A percentile compares a stretch with the other conserved stretches of the same genome.
Conservation (phyloP, 2,797 vertebrate species). For the Chromis chromis region DNA sequence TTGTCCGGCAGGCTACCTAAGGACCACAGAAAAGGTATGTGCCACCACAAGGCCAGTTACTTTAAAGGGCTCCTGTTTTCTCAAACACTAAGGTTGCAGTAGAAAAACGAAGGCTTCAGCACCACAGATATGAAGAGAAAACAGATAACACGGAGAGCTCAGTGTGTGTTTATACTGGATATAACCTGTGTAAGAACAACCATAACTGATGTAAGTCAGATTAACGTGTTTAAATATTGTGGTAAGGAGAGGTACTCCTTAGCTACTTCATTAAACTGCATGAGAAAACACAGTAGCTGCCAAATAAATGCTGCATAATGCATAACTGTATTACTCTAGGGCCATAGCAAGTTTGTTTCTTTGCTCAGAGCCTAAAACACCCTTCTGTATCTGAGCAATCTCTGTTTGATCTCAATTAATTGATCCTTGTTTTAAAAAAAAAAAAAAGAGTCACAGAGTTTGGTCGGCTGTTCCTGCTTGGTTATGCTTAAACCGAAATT, state of each 20-base stretch:
- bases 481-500: slow-evolving; percentile 36
- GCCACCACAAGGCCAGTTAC: slow-evolving; percentile 34
- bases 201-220: slow-evolving; percentile 38
- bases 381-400: slow-evolving; percentile 27
- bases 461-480: not conserved
- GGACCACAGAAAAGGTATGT: slow-evolving; percentile 48
- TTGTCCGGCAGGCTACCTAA: slow-evolving; percentile 41
- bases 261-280: slow-evolving; percentile 42
- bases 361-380: slow-evolving; percentile 43
- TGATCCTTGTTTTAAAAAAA: slow-evolving; percentile 57
- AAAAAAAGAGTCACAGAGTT: slow-evolving; percentile 1
- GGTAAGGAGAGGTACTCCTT: slow-evolving; percentile 2
- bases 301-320: slow-evolving; percentile 59
- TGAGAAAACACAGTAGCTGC: slow-evolving; percentile 40
- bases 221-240: slow-evolving; percentile 46
- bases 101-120: slow-evolving; percentile 42
- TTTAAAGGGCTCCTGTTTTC: slow-evolving; percentile 57
- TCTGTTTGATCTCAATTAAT: slow-evolving; percentile 58
- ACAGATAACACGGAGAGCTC: slow-evolving; percentile 36
- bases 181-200: slow-evolving; percentile 54
- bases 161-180: slow-evolving; percentile 37
- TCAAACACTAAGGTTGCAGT: slow-evolving; percentile 55
- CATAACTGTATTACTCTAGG: slow-evolving; percentile 38
- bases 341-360: slow-evolving; percentile 26
- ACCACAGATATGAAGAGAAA: slow-evolving; percentile 41